Evolutionary conservation across 2,113 vertebrate genomes (phyloP), one percentile per base, ranked within the genome.

Genomic region (Lepus europaeus): DNA sequence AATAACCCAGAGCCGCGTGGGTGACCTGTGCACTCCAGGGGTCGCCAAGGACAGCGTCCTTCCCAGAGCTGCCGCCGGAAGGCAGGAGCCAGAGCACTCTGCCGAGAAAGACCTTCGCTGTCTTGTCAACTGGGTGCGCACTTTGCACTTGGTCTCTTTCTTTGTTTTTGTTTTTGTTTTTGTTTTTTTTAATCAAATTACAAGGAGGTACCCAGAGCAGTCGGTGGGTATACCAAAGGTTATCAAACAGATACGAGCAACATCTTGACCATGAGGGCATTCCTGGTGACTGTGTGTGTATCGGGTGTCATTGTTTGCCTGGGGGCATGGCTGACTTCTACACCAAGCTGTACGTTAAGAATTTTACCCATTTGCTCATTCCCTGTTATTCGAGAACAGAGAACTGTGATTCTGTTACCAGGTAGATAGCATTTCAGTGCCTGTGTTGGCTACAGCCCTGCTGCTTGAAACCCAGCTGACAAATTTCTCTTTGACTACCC

Each of bases 121-220:
- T 96, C 92, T 96, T 89, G 92, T 93, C 90, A 89, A 66, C 94
- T 91, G 87, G 94, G 94, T 94, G 91, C 72, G 39, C 90, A 81
- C 72, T 96, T 95, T 94, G 87, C 90, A 95, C 88, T 95, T 77
- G 76, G 94, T 95, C 86, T 97, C 70, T 92, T 89, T 45, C 45
- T 45, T 45, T 45, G 45, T 45, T 45, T 45, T 45, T 45, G 45
- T 45, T 31, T 78, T 70, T 70, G 51, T 74, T 64, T 45, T 91
- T 49, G 53, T 84, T 89, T 92, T 80, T 0, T 9, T 93, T 36
- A 76, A 86, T 93, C 33, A 25, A 59, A 82, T 79, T n/a, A 74
- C 2, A 51, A 69, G 76, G 78, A 84, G 72, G 63, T 85, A 33
- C 80, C 45, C 89, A 91, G 95, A 94, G 56, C 76, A 93, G 77